These are phyloP conservation scores for Perca flavescens DNA, from an alignment of 2,113 vertebrate genomes.

Conservation along the genomic window DNA sequence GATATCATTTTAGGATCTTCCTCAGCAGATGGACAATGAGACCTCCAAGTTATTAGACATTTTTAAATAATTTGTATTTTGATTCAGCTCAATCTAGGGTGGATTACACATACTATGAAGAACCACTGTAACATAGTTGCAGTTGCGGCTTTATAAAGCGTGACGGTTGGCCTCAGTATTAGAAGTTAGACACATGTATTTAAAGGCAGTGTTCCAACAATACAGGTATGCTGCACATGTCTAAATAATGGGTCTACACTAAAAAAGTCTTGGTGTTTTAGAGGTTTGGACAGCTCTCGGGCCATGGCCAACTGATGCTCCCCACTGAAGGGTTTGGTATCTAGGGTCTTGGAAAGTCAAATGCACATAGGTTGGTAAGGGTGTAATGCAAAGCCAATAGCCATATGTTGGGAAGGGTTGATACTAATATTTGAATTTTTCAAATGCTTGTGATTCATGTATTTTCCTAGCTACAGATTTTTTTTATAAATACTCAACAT, in stretches of 20 bases:
- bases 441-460: neutral
- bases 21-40: neutral
- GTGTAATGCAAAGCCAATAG: neutral
- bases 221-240: neutral
- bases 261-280: neutral
- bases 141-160: neutral
- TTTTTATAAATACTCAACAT: neutral
- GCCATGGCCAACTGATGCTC: neutral
- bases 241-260: neutral
- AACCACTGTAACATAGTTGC: neutral
- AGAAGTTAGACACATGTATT: neutral
- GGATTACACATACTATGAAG: neutral
- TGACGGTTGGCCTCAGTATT: neutral
- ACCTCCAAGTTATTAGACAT: too few relatives aligned
- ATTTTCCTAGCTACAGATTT: neutral
- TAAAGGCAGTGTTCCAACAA: neutral
- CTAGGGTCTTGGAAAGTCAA: neutral
- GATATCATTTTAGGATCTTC: too few relatives aligned
- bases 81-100: too few relatives aligned
- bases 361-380: neutral
- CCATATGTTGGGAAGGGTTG: neutral
- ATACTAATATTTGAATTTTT: neutral
- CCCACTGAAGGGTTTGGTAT: neutral
- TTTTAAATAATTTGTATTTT: neutral
- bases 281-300: neutral